A percentile compares a stretch with the other conserved stretches of the same genome.
These are phyloP conservation scores for Epinephelus fuscoguttatus DNA, from an alignment of 2,113 vertebrate genomes.

Conservation along the genomic window DNA sequence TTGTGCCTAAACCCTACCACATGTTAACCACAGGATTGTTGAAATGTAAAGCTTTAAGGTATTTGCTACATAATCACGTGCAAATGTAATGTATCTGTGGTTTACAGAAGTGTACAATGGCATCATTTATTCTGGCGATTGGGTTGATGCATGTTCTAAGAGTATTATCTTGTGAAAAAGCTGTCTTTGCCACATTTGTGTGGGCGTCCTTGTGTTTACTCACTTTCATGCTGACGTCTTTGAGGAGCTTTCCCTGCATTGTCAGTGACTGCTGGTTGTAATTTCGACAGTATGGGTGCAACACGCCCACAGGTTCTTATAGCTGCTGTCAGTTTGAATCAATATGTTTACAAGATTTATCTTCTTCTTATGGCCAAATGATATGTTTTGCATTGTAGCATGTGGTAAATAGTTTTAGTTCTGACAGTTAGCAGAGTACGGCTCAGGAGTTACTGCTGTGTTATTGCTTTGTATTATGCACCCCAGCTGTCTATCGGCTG, in stretches of 20 bases:
- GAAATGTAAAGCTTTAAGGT: no score
- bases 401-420: constrained; percentile 8
- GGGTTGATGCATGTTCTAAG: no score
- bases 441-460: neutral
- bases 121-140: no score
- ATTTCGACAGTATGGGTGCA: neutral
- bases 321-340: neutral
- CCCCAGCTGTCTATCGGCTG: neutral
- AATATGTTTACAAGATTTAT: neutral
- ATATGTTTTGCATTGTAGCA: constrained; percentile 1
- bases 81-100: no score
- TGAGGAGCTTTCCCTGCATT: neutral
- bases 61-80: no score
- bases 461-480: neutral
- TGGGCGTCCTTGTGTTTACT: neutral
- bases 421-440: constrained; percentile 7
- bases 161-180: no score
- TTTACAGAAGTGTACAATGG: no score
- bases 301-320: neutral
- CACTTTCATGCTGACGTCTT: neutral
- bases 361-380: neutral
- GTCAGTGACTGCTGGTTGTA: neutral
- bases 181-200: neutral
- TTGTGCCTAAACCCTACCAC: no score
- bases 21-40: no score